phyloP scores from a whole-genome alignment of 2,113 vertebrate species.

The Hydrolagus affinis region DNA sequence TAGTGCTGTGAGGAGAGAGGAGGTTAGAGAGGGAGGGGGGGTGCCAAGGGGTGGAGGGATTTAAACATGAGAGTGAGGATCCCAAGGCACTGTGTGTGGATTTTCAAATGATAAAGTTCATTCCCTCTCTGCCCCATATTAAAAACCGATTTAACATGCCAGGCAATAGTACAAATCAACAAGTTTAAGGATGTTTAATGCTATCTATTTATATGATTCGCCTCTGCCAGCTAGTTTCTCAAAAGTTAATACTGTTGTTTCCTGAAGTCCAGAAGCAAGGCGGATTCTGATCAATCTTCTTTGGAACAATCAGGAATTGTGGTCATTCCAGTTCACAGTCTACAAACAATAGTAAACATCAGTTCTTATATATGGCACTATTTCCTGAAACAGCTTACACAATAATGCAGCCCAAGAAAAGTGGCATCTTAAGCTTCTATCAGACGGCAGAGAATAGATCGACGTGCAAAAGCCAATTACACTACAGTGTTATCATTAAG shows the following conservation, averaged over 20 bases:
- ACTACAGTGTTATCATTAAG: not conserved
- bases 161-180: not conserved
- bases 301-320: not conserved
- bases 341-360: too few species aligned
- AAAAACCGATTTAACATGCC: not conserved
- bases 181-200: not conserved
- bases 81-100: not conserved
- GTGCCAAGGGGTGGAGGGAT: too few species aligned
- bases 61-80: too few species aligned
- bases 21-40: too few species aligned
- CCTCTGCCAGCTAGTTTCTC: not conserved
- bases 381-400: not conserved
- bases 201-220: not conserved
- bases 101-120: not conserved
- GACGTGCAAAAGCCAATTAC: not conserved
- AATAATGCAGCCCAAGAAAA: not conserved
- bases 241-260: not conserved
- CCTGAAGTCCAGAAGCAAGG: not conserved
- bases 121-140: too few species aligned
- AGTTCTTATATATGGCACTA: not conserved
- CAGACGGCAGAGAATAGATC: not conserved
- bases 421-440: not conserved
- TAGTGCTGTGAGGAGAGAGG: too few species aligned
- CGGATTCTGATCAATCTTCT: not conserved
- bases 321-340: not conserved